Conservation (phyloP, 2,113 vertebrate species). For the Bubo bubo region DNA sequence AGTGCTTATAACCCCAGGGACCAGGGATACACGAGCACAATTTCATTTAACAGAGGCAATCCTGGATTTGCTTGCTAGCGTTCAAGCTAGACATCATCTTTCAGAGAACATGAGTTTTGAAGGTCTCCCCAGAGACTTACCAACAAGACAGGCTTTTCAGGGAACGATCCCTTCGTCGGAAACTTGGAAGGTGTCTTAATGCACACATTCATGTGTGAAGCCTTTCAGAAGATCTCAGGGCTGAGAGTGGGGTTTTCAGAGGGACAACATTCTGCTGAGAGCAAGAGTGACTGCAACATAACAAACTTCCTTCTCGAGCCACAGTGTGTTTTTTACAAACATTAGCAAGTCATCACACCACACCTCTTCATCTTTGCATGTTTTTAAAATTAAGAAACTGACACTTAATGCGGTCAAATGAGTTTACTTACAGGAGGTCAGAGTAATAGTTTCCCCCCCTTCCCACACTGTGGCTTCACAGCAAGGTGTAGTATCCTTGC, state of each 20-base stretch:
- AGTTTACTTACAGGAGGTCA: background rate
- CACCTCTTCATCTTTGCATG: background rate
- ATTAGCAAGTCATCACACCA: background rate
- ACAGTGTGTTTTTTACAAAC: background rate
- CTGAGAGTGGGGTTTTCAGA: background rate
- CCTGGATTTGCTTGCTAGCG: background rate
- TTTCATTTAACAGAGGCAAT: background rate
- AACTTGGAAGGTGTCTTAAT: background rate
- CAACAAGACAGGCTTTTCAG: background rate
- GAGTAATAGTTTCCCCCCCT: background rate
- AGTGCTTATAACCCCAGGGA: background rate
- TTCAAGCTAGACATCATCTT: background rate
- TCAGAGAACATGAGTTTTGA: background rate
- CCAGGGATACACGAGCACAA: background rate
- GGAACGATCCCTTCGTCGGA: fast-evolving
- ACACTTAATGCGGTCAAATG: background rate
- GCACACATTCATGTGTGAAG: fast-evolving
- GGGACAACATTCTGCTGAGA: background rate
- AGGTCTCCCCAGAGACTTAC: background rate
- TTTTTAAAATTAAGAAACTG: background rate
- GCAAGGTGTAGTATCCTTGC: fast-evolving
- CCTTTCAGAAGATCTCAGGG: background rate
- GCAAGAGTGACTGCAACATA: background rate
- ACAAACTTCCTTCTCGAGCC: background rate
- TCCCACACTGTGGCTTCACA: background rate